phyloP scores from a whole-genome alignment of 2,888 invertebrate genomes.

The Ashinkailepas kermadecensis region DNA sequence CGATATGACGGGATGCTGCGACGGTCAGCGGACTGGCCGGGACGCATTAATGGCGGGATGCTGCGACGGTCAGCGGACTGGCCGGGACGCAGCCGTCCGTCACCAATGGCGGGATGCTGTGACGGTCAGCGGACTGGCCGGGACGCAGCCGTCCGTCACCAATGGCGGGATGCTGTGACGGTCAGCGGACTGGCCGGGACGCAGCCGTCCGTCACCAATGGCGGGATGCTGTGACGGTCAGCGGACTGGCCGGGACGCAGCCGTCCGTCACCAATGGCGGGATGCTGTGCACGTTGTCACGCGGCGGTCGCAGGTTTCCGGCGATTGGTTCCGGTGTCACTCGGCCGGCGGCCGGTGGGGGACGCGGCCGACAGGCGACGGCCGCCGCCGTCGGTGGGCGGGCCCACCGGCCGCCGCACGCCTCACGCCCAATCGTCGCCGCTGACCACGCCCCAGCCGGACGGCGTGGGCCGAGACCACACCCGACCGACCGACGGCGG shows the following conservation, averaged over 20 bases:
- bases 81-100: no score
- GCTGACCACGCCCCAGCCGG: neutral
- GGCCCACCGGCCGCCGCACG: neutral
- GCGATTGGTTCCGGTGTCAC: no score
- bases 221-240: neutral
- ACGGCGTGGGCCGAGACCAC: neutral
- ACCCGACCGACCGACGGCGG: neutral
- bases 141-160: no score
- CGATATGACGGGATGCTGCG: no score
- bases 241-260: no score
- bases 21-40: no score
- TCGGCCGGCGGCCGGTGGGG: neutral
- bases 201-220: no score
- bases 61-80: no score
- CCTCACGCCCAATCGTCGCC: neutral
- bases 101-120: no score
- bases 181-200: neutral
- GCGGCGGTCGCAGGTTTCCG: neutral
- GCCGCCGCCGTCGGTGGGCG: neutral
- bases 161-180: neutral
- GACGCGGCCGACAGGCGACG: neutral
- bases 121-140: neutral
- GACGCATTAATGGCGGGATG: no score
- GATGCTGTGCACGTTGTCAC: neutral
- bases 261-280: neutral